These are phyloP conservation scores for Cyclargus thomasi DNA, from an alignment of 1,140 invertebrate genomes.

Conservation along the genomic window DNA sequence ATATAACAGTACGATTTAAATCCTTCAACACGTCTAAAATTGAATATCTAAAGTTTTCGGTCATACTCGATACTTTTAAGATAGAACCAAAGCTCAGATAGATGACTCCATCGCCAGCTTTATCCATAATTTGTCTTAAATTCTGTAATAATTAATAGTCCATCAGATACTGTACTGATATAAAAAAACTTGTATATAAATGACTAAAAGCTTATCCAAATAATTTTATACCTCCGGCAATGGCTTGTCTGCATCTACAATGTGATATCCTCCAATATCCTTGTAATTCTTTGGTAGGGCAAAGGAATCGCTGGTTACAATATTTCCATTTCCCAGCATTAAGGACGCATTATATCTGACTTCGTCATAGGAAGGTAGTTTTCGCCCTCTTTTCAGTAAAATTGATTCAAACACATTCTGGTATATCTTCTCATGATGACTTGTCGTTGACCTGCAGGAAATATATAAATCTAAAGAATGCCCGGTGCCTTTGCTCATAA, in stretches of 20 bases:
- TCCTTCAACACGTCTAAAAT: constrained; percentile 37
- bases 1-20: constrained; percentile 45
- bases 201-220: background rate
- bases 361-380: constrained; percentile 28
- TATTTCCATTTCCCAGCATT: constrained; percentile 38
- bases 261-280: constrained; percentile 39
- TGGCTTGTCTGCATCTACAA: constrained; percentile 30
- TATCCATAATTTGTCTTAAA: constrained; percentile 72
- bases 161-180: constrained; percentile 36
- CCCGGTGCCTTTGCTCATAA: too few relatives aligned
- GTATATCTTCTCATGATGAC: constrained; percentile 21
- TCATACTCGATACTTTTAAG: constrained; percentile 57
- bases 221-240: constrained; percentile 33
- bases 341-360: constrained; percentile 36
- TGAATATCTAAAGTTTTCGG: constrained; percentile 25
- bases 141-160: too few relatives aligned
- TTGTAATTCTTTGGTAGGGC: constrained; percentile 36
- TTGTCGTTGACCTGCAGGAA: constrained; percentile 20
- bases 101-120: constrained; percentile 74
- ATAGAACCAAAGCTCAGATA: constrained; percentile 79
- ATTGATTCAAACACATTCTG: constrained; percentile 23
- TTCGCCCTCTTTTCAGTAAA: constrained; percentile 27
- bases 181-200: background rate
- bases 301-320: constrained; percentile 29
- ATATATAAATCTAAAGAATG: background rate